These are phyloP conservation scores for Stomatorhinus walkeri DNA, from an alignment of 2,797 vertebrate species.

Conservation along the genomic window DNA sequence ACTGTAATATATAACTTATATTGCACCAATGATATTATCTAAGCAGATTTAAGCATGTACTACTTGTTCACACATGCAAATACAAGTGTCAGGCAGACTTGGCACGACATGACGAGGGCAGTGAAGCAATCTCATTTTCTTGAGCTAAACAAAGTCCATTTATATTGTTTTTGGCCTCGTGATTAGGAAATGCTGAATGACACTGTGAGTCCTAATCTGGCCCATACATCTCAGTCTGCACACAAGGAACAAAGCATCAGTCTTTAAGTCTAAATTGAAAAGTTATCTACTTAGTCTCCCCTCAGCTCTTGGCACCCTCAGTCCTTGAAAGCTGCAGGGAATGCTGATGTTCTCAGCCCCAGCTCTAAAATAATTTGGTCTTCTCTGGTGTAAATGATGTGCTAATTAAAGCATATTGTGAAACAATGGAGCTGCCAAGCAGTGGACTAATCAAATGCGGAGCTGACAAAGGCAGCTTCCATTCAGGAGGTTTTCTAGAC, in stretches of 20 bases:
- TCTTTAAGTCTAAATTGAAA: slow-evolving; percentile 10
- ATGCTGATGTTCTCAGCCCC: background rate
- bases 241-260: background rate
- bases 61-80: background rate
- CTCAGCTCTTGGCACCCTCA: background rate
- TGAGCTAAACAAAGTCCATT: background rate
- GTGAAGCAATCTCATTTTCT: background rate
- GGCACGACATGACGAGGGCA: background rate
- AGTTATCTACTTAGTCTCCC: background rate
- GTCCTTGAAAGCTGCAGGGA: background rate
- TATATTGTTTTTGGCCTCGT: background rate
- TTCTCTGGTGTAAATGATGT: background rate
- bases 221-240: background rate
- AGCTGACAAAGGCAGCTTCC: background rate
- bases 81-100: background rate
- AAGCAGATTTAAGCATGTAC: background rate
- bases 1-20: background rate
- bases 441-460: background rate
- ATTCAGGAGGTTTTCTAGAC: background rate
- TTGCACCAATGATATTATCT: background rate
- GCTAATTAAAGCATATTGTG: background rate
- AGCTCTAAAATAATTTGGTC: background rate
- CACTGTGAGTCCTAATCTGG: background rate
- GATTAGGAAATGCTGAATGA: background rate
- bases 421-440: background rate